These are phyloP conservation scores for Idris sp. DNA, from an alignment of 1,140 invertebrate species.

Conservation along the genomic window DNA sequence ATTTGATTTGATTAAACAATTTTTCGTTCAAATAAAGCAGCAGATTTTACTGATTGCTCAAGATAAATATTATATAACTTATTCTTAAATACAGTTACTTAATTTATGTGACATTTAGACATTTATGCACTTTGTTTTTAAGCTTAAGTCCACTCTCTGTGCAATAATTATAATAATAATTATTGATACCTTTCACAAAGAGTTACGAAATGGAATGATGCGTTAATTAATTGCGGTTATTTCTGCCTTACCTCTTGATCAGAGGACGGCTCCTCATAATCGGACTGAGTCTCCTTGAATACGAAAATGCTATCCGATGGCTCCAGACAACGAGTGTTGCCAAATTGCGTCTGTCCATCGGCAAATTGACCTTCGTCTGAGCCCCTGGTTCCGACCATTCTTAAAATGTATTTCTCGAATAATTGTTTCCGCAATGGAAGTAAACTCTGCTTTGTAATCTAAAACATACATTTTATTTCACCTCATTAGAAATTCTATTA, in stretches of 20 bases:
- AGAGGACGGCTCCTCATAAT: conserved; percentile 74
- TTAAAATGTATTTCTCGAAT: conserved; percentile 37
- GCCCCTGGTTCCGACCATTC: conserved; percentile 69
- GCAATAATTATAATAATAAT: conserved; percentile 13
- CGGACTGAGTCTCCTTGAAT: conserved; percentile 73
- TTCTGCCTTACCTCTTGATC: conserved; percentile 72
- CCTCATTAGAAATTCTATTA: conserved; percentile 52
- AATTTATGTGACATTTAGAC: too few species aligned
- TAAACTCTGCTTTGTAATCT: conserved; percentile 34
- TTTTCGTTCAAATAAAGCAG: too few species aligned
- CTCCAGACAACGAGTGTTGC: conserved; percentile 70
- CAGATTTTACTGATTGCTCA: too few species aligned
- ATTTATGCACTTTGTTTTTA: too few species aligned
- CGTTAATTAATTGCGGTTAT: conserved; percentile 27
- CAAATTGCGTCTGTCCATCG: conserved; percentile 75
- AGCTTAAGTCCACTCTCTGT: too few species aligned
- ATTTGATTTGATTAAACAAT: too few species aligned
- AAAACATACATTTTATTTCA: conserved; percentile 45
- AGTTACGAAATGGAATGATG: conserved; percentile 9
- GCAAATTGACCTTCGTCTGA: conserved; percentile 38
- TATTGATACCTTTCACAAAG: conserved; percentile 15
- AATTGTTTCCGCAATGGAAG: conserved; percentile 56
- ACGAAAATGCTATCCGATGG: conserved; percentile 75
- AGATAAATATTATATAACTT: too few species aligned
- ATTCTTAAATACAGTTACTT: too few species aligned